A percentile compares a stretch with the other conserved stretches of the same genome.
Evolutionary conservation across 1,140 invertebrate species (phyloP).

Genomic region (Drosophila nigromelanica): DNA sequence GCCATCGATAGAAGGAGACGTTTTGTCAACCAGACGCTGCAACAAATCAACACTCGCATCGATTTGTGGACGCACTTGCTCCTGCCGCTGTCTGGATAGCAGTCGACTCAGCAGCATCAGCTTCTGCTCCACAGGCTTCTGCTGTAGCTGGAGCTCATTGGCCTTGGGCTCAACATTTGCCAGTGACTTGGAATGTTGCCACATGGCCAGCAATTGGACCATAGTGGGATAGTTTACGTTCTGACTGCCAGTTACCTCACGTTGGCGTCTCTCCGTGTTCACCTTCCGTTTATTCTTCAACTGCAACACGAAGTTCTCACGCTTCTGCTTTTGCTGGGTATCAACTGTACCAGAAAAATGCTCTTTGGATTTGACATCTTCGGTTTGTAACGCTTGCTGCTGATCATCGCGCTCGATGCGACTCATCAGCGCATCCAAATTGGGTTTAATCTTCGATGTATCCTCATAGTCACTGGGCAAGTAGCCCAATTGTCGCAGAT

Average conservation of each 20-base stretch:
- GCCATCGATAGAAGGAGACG: not conserved
- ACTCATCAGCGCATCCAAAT: conserved; percentile 50
- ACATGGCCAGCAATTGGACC: conserved; percentile 11
- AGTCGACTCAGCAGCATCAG: not conserved
- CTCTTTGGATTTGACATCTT: not conserved
- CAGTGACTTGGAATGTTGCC: not conserved
- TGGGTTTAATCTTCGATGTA: conserved; percentile 55
- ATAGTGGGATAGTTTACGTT: conserved; percentile 5
- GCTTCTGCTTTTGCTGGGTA: not conserved
- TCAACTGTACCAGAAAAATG: not conserved
- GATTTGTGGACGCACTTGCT: not conserved
- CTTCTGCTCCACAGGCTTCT: not conserved
- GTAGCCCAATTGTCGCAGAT: conserved; percentile 48
- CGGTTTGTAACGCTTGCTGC: not conserved
- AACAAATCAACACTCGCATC: conserved; percentile 25
- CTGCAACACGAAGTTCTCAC: not conserved
- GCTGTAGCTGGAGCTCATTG: not conserved
- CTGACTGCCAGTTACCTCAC: not conserved
- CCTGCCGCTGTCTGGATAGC: conserved; percentile 16
- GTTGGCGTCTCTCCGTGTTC: not conserved
- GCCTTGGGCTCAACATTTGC: not conserved
- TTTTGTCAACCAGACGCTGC: conserved; percentile 41
- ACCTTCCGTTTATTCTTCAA: not conserved
- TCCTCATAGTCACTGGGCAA: conserved; percentile 57
- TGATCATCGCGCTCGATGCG: conserved; percentile 39